phyloP scores from a whole-genome alignment of 2,113 vertebrate species.

The Platanista minor region DNA sequence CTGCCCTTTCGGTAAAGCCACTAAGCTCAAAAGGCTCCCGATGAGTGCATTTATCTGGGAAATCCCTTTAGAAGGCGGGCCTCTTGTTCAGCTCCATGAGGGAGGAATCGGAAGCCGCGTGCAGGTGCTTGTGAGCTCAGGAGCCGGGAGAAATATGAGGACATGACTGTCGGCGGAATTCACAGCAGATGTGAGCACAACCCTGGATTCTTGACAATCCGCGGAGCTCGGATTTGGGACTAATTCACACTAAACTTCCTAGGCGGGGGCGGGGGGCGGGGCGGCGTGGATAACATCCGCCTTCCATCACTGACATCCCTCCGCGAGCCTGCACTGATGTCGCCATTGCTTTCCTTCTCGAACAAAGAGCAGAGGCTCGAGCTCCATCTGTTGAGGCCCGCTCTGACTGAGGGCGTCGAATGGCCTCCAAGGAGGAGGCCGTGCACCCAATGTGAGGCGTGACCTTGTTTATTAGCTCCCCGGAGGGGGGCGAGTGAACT shows the following conservation, averaged over 20 bases:
- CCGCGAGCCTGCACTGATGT: fast-evolving
- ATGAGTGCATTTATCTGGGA: neutral
- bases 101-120: neutral
- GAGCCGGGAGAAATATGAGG: neutral
- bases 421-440: neutral
- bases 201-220: neutral
- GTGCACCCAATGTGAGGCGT: neutral
- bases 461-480: constrained; percentile 50
- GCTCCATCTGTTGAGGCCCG: neutral
- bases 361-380: neutral
- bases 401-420: neutral
- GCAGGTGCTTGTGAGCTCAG: neutral
- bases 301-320: neutral
- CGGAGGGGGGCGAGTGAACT: constrained; percentile 28
- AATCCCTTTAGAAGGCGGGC: neutral
- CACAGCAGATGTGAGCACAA: neutral
- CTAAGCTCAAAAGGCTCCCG: neutral
- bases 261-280: neutral
- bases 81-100: neutral
- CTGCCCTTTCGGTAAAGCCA: neutral
- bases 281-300: neutral
- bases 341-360: neutral
- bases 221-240: neutral
- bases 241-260: neutral
- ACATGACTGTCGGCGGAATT: neutral